Percentiles rank a stretch among this genome's conserved stretches.
Evolutionary conservation across 2,797 vertebrate genomes (phyloP).

Genomic region (Clarias pachynema): DNA sequence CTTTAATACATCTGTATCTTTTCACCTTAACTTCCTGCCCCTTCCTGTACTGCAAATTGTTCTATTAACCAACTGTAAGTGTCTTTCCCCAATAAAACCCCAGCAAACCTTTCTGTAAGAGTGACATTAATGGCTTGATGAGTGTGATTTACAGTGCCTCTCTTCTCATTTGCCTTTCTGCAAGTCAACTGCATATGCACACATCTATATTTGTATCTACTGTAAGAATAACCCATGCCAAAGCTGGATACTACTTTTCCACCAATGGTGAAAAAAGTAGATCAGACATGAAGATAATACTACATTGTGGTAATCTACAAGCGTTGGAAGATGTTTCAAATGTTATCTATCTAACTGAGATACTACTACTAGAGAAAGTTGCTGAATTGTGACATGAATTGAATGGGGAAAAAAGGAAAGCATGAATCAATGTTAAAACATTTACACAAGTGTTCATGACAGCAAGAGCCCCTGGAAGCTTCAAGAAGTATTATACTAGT

Average conservation of each 20-base stretch:
- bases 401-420: slow-evolving; percentile 45
- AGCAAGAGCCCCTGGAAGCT: slow-evolving; percentile 40
- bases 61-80: slow-evolving; percentile 10
- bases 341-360: background rate
- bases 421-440: slow-evolving; percentile 59
- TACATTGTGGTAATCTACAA: background rate
- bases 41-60: background rate
- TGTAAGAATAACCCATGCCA: slow-evolving; percentile 59
- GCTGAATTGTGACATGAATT: background rate
- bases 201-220: slow-evolving; percentile 74
- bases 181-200: slow-evolving; percentile 65
- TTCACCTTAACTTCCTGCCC: slow-evolving; percentile 3
- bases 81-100: slow-evolving; percentile 49
- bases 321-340: background rate
- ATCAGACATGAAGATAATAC: background rate
- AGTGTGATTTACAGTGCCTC: slow-evolving; percentile 69
- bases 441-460: slow-evolving; percentile 35
- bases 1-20: background rate
- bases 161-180: slow-evolving; percentile 59
- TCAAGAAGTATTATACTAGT: slow-evolving; percentile 8
- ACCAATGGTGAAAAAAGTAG: slow-evolving; percentile 46
- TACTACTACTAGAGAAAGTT: background rate
- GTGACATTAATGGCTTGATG: slow-evolving; percentile 56
- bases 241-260: slow-evolving; percentile 54
- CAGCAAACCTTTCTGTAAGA: slow-evolving; percentile 53